Percentiles rank a stretch among this genome's conserved stretches.
phyloP scores from a whole-genome alignment of 2,888 invertebrate genomes.

The Tetanocera ferruginea region DNA sequence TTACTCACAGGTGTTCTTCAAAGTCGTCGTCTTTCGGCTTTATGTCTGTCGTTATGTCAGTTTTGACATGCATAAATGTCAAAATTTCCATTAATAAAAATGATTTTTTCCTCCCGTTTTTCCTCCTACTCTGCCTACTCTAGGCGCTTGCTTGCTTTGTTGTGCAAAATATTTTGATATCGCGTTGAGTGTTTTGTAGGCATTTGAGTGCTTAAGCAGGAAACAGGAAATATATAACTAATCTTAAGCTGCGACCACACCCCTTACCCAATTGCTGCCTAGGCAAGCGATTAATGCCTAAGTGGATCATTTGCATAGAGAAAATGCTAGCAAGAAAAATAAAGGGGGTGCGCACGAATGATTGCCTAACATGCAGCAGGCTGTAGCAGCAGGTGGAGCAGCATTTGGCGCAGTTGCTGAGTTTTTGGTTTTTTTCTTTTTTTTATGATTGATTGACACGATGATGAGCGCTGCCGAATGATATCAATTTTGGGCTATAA shows the following conservation, averaged over 20 bases:
- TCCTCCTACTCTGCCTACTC: conserved; percentile 25
- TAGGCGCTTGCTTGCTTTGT: conserved; percentile 8
- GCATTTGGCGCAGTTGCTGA: not conserved
- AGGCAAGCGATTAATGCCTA: conserved; percentile 15
- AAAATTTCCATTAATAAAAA: conserved; percentile 34
- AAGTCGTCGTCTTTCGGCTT: not conserved
- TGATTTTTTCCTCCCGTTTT: not conserved
- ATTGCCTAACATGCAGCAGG: not conserved
- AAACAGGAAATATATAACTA: too few relatives aligned
- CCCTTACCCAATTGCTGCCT: conserved; percentile 3
- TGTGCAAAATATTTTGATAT: not conserved
- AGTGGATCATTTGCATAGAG: conserved; percentile 5
- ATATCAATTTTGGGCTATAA: not conserved
- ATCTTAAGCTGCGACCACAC: not conserved
- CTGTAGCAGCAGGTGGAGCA: not conserved
- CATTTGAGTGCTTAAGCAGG: conserved; percentile 28
- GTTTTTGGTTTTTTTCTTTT: not conserved
- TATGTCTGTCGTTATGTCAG: conserved; percentile 3
- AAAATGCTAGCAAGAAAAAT: not conserved
- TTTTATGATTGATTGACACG: conserved; percentile 32
- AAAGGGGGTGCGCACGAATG: not conserved
- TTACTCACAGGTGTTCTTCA: too few relatives aligned
- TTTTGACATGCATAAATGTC: conserved; percentile 17
- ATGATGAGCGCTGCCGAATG: not conserved
- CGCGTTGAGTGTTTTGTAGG: conserved; percentile 33